Evolutionary conservation across 2,888 invertebrate species (phyloP).

Genomic region (Eurytoma californica): DNA sequence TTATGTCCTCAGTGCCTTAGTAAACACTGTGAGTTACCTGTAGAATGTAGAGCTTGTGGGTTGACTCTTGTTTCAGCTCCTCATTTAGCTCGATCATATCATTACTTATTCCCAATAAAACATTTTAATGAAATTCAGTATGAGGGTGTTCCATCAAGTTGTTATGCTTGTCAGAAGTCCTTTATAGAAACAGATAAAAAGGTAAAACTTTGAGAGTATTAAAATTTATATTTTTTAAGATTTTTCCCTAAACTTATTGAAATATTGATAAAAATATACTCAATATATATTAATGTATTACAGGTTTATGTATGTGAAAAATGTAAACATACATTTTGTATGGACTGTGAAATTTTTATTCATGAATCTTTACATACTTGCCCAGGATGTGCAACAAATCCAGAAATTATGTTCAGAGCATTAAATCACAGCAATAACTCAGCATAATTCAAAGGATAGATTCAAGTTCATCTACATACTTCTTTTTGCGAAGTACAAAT

Average conservation of each 20-base stretch:
- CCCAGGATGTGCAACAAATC: conserved; percentile 93
- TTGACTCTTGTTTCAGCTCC: conserved; percentile 98
- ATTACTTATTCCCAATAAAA: conserved; percentile 96
- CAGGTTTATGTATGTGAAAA: conserved; percentile 89
- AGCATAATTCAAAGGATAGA: conserved; percentile 25
- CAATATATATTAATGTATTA: conserved; percentile 61
- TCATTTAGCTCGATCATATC: conserved; percentile 97
- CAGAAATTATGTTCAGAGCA: conserved; percentile 74
- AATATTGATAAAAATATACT: not conserved
- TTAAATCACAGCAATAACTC: conserved; percentile 46
- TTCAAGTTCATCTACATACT: conserved; percentile 28
- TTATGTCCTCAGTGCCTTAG: conserved; percentile 97
- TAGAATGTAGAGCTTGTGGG: conserved; percentile 96
- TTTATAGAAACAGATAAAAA: conserved; percentile 84
- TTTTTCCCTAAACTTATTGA: no score
- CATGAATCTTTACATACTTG: conserved; percentile 96
- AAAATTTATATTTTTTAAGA: not conserved
- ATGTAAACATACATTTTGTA: conserved; percentile 89
- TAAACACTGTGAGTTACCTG: conserved; percentile 98
- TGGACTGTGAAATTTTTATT: conserved; percentile 96
- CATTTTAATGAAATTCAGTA: conserved; percentile 85
- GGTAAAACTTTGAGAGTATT: conserved; percentile 73
- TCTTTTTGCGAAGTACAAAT: conserved; percentile 48
- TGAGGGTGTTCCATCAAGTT: conserved; percentile 79
- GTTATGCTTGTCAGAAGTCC: conserved; percentile 86